phyloP scores from a whole-genome alignment of 2,888 invertebrate genomes.

The Ceramica pisi region DNA sequence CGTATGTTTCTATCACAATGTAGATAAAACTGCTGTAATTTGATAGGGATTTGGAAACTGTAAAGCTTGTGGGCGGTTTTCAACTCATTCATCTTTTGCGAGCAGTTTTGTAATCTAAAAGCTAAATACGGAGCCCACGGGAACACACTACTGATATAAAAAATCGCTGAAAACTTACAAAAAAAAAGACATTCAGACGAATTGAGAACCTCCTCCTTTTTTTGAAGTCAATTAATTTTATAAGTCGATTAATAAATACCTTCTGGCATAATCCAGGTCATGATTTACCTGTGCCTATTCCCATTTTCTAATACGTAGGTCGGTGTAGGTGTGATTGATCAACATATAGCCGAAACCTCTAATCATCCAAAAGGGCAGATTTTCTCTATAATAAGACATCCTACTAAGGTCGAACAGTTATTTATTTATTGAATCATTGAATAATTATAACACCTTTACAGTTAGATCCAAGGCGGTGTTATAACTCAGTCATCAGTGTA shows the following conservation, averaged over 20 bases:
- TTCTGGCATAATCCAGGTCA: not conserved
- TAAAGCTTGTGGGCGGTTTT: constrained; percentile 7
- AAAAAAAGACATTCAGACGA: no score
- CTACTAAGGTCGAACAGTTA: no score
- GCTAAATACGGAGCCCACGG: not conserved
- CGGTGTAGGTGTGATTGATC: not conserved
- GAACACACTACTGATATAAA: not conserved
- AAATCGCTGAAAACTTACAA: no score
- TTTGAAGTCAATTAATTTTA: no score
- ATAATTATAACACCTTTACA: no score
- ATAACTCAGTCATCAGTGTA: no score
- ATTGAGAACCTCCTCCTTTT: no score
- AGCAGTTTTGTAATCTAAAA: not conserved
- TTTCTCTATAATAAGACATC: not conserved
- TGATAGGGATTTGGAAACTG: constrained; percentile 8
- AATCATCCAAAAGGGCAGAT: not conserved
- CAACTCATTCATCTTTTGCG: not conserved
- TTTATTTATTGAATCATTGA: no score
- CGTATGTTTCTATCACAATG: constrained; percentile 5
- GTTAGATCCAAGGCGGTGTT: no score
- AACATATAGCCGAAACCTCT: not conserved
- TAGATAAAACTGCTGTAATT: constrained; percentile 39
- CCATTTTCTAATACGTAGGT: not conserved
- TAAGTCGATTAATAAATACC: no score
- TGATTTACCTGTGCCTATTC: not conserved